Base-by-base conservation (phyloP, 2,888 invertebrate genomes). In the Rhodophaea formosa region DNA sequence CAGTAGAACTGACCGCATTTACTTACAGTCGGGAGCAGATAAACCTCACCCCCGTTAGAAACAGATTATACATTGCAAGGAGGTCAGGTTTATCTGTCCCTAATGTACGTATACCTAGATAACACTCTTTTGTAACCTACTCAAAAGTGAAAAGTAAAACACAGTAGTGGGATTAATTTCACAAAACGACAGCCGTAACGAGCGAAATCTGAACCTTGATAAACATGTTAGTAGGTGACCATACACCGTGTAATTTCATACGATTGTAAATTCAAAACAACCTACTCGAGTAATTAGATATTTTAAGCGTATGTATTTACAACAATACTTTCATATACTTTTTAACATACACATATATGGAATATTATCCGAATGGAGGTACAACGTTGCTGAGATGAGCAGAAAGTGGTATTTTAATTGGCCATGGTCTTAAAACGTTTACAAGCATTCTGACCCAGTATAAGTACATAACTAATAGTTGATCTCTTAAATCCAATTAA, bases 191-290 rank as follows among this genome's bases (percentile, higher is more conserved):
- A 29, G 49, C 56, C 14, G 15, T 51, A 56, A 56, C 43, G 56
- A 39, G 56, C 49, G 43, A 49, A 56, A 56, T 49, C 56, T 43
- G 42, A 56, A 49, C 56, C 49, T 16, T 47, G 42, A 49, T 56
- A 47, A 55, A 42, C 29, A 49, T 49, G 42, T 56, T 43, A 56
- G 56, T 56, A 56, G 56, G 56, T 56, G 49, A 51, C 49, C 49
- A 39, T 49, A 43, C 42, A 14, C 16, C 30, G 56, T 42, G 43
- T 51, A 56, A 56, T 56, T 56, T 56, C 42, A 49, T 56, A 16
- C 43, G 29, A 56, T 43, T 49, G 14, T 47, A 17, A 42, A 56
- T 56, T 47, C 39, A 46, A 6, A 56, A 56, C 14, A 46, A 55
- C 46, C 1, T 12, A 46, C 47, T 29, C 15, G 23, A 49, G 29